Percentiles rank a stretch among this genome's conserved stretches.
Evolutionary conservation across 2,888 invertebrate genomes (phyloP).

Genomic region (Drosophila algonquin): DNA sequence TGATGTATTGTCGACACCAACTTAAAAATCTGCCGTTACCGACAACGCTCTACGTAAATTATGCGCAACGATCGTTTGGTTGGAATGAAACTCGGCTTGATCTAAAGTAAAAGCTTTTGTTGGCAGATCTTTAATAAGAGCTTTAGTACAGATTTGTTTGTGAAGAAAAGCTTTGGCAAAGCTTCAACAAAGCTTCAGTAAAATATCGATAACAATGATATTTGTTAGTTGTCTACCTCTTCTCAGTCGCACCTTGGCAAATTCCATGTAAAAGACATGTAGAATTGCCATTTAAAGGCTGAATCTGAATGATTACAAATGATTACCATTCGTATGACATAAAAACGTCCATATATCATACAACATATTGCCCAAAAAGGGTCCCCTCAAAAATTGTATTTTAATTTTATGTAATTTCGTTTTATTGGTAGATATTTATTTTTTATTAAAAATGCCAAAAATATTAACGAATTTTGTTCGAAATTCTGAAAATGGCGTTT

Average conservation of each 20-base stretch:
- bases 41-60: background rate
- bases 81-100: background rate
- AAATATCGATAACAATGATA: background rate
- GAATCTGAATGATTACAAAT: too few species aligned
- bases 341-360: too few species aligned
- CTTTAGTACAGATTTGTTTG: background rate
- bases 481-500: too few species aligned
- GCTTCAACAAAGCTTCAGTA: background rate
- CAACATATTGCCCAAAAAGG: too few species aligned
- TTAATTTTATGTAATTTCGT: too few species aligned
- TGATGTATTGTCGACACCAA: too few species aligned
- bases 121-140: background rate
- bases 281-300: background rate
- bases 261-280: background rate
- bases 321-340: too few species aligned
- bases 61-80: background rate
- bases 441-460: too few species aligned
- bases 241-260: background rate
- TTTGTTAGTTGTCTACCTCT: background rate
- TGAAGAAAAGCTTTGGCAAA: background rate
- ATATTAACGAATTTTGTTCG: fast-evolving
- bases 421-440: too few species aligned
- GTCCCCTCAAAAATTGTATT: too few species aligned
- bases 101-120: background rate
- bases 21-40: background rate